These are phyloP conservation scores for Pseudopodoces humilis DNA, from an alignment of 2,113 vertebrate species.

Conservation along the genomic window DNA sequence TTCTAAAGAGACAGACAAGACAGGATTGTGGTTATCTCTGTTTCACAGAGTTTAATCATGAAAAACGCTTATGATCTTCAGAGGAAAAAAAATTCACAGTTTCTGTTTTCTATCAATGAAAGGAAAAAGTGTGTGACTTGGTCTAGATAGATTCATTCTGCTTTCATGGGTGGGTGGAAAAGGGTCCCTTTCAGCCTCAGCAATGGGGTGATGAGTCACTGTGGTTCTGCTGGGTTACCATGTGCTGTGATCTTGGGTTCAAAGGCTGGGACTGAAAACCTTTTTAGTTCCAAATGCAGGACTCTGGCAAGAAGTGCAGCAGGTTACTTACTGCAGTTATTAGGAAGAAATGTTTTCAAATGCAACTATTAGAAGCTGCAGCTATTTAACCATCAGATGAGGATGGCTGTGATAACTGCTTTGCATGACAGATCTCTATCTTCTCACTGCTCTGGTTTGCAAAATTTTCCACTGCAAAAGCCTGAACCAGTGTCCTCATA, in stretches of 20 bases:
- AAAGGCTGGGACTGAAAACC: background rate
- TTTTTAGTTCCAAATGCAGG: background rate
- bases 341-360: background rate
- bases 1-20: background rate
- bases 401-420: background rate
- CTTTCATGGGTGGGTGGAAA: background rate
- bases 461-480: background rate
- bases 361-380: background rate
- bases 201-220: background rate
- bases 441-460: background rate
- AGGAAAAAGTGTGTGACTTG: background rate
- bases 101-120: background rate
- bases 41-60: background rate
- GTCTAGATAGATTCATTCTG: background rate
- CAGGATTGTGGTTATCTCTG: background rate
- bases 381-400: background rate
- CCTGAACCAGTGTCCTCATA: background rate
- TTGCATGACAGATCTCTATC: background rate
- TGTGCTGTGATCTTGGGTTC: background rate
- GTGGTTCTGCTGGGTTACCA: background rate
- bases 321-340: background rate
- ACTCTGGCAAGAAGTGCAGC: background rate
- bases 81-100: rapidly evolving
- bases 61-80: background rate
- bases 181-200: background rate